Percentiles rank a stretch among this genome's conserved stretches.
Conservation (phyloP, 2,888 invertebrate species). For the Smittia aterrima region DNA sequence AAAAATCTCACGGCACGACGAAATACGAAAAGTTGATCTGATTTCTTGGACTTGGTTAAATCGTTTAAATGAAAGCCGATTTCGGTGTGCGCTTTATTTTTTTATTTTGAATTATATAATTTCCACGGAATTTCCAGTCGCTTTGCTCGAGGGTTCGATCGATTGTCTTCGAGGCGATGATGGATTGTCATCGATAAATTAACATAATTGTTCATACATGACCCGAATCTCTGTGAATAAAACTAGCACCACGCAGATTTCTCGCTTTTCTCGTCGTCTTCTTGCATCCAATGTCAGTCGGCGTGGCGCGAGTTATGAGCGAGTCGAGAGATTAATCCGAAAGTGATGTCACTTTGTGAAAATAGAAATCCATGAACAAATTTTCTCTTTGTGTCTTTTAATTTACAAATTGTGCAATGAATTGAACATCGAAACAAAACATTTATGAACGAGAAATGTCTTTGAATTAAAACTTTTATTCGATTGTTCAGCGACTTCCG, state of each 20-base stretch:
- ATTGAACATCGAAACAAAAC: too few species aligned
- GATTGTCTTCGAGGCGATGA: not conserved
- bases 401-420: too few species aligned
- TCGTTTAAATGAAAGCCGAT: constrained; percentile 13
- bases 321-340: too few species aligned
- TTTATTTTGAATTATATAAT: constrained; percentile 6
- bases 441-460: too few species aligned
- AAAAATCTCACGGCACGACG: constrained; percentile 1
- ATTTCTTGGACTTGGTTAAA: not conserved
- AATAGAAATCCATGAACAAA: too few species aligned
- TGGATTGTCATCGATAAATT: not conserved
- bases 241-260: not conserved
- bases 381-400: too few species aligned
- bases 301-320: too few species aligned
- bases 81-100: constrained; percentile 1
- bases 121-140: not conserved
- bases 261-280: not conserved
- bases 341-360: too few species aligned
- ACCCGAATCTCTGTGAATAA: not conserved
- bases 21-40: constrained; percentile 12
- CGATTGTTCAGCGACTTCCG: too few species aligned
- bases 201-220: not conserved
- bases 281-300: not conserved
- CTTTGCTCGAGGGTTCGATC: not conserved
- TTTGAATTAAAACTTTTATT: too few species aligned